Conservation (phyloP, 2,888 invertebrate species). For the Diachrysia chrysitis region DNA sequence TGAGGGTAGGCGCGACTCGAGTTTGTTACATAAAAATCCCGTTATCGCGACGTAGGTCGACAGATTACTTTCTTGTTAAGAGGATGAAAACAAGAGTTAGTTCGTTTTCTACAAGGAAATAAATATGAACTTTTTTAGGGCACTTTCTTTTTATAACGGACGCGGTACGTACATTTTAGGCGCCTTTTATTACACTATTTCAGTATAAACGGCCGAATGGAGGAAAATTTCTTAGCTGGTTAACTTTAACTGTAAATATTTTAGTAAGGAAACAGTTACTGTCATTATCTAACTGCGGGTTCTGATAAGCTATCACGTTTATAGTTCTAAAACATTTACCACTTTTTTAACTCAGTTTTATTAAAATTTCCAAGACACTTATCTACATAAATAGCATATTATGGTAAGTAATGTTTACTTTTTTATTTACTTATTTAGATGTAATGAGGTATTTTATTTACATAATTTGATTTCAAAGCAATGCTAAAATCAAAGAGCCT, state of each 20-base stretch:
- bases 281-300: constrained; percentile 54
- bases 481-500: constrained; percentile 19
- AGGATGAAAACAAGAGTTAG: constrained; percentile 87
- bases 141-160: constrained; percentile 69
- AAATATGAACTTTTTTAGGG: constrained; percentile 81
- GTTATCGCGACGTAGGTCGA: constrained; percentile 87
- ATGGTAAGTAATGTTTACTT: neutral
- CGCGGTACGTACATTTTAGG: constrained; percentile 70
- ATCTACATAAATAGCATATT: neutral
- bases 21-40: constrained; percentile 89
- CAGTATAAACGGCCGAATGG: constrained; percentile 62
- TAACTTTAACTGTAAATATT: constrained; percentile 63
- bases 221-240: constrained; percentile 61
- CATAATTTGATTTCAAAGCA: neutral
- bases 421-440: neutral
- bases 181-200: constrained; percentile 68
- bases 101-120: constrained; percentile 83
- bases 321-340: constrained; percentile 47
- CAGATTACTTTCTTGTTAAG: constrained; percentile 89
- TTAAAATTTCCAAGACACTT: constrained; percentile 21
- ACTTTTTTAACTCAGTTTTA: constrained; percentile 32
- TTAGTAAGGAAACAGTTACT: constrained; percentile 57
- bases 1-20: constrained; percentile 87
- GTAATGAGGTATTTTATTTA: neutral
- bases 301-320: constrained; percentile 49